Base-by-base conservation (phyloP, 2,113 vertebrate species). In the Oryzias melastigma region DNA sequence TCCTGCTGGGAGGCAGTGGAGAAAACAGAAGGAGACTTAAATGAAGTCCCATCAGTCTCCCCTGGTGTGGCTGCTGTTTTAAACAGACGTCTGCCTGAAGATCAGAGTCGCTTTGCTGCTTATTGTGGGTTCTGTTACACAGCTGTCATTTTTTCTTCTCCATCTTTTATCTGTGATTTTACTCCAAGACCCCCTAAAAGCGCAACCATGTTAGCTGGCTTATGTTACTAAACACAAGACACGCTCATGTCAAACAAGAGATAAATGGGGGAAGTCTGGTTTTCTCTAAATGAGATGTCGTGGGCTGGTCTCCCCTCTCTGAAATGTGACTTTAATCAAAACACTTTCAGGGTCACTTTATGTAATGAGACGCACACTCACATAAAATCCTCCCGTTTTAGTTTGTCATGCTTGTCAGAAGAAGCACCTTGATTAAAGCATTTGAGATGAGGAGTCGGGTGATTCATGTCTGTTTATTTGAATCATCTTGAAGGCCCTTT, bases 31-130 rank as follows among this genome's bases (percentile, higher is more conserved):
- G 27, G 62, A 64, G 61, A 77, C 71, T 72, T 81, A 75, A 89
- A 83, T 83, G 75, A 83, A 77, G 79, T 68, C 81, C 10, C 67
- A 84, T 81, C 86, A 80, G 78, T 85, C 76, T 71, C 73, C 63
- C 49, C 45, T 20, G 3, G 48, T 45, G 55, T 52, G 72, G 53
- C 44, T 71, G 68, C 47, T 50, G 68, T 61, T 80, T 83, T 62
- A 45, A 79, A 73, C 66, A n/a, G 68, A 8, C 22, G 42, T 52
- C 75, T 62, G 73, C 75, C 62, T 45, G 61, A 55, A 71, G 68
- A 81, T 80, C 81, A 75, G 48, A 75, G 73, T 84, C 78, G 81
- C 82, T 77, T 85, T 82, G 84, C 0, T 12, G 35, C 10, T 35
- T 10, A 10, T 35, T 12, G 8, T 35, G 8, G 35, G 10, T 12